A percentile compares a stretch with the other conserved stretches of the same genome.
Conservation (phyloP, 1,140 invertebrate genomes). For the Pseudomyrmex concolor region DNA sequence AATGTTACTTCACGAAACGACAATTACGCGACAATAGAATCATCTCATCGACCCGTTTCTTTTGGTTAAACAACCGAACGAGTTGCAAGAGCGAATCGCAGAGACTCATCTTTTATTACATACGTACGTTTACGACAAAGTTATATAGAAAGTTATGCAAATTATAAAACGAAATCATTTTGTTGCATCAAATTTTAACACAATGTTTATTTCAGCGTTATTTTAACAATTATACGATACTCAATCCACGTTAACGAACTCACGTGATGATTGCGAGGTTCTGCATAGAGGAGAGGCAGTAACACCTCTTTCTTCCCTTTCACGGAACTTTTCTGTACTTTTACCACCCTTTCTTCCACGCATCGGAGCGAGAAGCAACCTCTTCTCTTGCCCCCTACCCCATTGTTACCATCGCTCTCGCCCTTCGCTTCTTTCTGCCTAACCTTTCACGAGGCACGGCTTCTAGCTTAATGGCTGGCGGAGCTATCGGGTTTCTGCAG, state of each 20-base stretch:
- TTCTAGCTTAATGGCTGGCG: constrained; percentile 79
- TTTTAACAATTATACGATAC: constrained; percentile 34
- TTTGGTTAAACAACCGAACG: constrained; percentile 40
- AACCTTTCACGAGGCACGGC: constrained; percentile 70
- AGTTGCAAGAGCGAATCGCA: too few species aligned
- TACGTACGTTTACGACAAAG: too few species aligned
- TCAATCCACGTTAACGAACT: constrained; percentile 48
- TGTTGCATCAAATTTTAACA: background rate
- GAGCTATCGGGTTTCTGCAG: constrained; percentile 81
- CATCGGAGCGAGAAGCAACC: constrained; percentile 18
- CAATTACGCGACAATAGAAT: constrained; percentile 71
- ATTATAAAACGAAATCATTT: background rate
- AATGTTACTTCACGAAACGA: constrained; percentile 68
- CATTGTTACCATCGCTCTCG: constrained; percentile 66
- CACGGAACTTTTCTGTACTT: constrained; percentile 29
- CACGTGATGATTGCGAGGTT: constrained; percentile 53
- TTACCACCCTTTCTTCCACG: constrained; percentile 32
- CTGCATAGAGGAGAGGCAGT: constrained; percentile 28
- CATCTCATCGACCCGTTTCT: constrained; percentile 55
- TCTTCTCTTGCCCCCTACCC: constrained; percentile 21
- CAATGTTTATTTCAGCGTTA: background rate
- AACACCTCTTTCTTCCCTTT: constrained; percentile 51
- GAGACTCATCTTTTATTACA: too few species aligned
- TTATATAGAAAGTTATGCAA: too few species aligned
- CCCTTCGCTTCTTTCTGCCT: constrained; percentile 62